Conservation (phyloP, 2,113 vertebrate genomes). For the Tricholaema leucomelas region DNA sequence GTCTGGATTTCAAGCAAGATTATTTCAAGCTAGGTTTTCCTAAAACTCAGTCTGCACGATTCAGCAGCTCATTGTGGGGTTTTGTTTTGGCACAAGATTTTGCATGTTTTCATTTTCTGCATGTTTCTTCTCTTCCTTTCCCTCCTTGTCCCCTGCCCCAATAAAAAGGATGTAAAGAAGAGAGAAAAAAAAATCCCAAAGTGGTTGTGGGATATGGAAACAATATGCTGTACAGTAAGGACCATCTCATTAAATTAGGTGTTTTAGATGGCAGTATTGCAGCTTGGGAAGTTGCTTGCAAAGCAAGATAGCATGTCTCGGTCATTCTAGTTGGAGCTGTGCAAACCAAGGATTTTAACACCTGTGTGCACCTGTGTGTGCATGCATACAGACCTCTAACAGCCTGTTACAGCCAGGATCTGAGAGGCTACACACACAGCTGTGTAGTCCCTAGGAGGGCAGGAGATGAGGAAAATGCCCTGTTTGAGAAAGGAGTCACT, state of each 20-base stretch:
- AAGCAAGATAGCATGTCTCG: neutral
- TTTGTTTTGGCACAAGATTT: neutral
- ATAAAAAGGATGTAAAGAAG: neutral
- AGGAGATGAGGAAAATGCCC: neutral
- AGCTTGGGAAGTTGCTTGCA: neutral
- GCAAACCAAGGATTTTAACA: neutral
- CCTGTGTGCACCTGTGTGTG: fast-evolving
- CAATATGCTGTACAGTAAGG: fast-evolving
- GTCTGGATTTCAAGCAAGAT: fast-evolving
- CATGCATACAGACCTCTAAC: too few relatives aligned
- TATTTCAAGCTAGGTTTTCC: neutral
- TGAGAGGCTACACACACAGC: neutral
- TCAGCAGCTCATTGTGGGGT: neutral
- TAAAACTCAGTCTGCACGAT: neutral
- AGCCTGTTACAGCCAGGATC: neutral
- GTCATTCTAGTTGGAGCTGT: neutral
- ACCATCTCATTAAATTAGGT: neutral
- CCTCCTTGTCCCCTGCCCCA: too few relatives aligned
- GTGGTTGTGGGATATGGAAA: neutral
- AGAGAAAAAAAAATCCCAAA: neutral
- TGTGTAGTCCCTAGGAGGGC: fast-evolving
- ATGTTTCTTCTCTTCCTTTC: neutral
- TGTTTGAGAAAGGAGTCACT: neutral
- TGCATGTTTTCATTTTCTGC: neutral
- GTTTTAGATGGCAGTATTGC: neutral